Base-by-base conservation (phyloP, 2,113 vertebrate species). In the Haliaeetus leucogaster region DNA sequence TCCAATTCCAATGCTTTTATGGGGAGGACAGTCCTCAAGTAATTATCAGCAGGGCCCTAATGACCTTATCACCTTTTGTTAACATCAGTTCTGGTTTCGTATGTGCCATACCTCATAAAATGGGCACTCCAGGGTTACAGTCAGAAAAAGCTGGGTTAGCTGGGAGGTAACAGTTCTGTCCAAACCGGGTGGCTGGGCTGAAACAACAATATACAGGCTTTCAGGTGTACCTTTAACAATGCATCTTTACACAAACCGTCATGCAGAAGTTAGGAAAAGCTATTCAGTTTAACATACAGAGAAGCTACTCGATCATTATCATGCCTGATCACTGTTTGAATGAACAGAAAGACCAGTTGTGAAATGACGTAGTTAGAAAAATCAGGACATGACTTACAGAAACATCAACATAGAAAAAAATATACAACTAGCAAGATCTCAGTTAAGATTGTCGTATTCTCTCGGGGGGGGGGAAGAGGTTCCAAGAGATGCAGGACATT, bases 61-160 rank as follows among this genome's bases (percentile, higher is more conserved):
- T 42, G 34, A 85, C 32, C 20, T 74, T 59, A 63, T 13, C 38
- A 38, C 42, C 10, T 79, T 20, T 45, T 78, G 32, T 30, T 70
- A 78, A 48, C 11, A 81, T 70, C 22, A 38, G 7, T 71, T 88
- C 66, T 82, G 25, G 21, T 88, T 96, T 93, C 9, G 4, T 15
- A n/a, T 15, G 55, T 77, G 77, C 65, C 70, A 78, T 97, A 99
- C 99, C 98, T 99, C 78, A 89, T 99, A 99, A 96, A 98, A 99
- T 0, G 99, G 99, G 93, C 99, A 99, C 79, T 99, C 99, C 36
- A 99, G 94, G 90, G 97, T 97, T 22, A 99, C 93, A 12, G 99
- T 98, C 93, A 99, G 97, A 97, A 98, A 99, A 58, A 99, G 98
- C 68, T 99, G 99, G 11, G 99, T 99, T 94, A 99, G 92, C 90